A percentile compares a stretch with the other conserved stretches of the same genome.
Evolutionary conservation across 2,797 vertebrate species (phyloP).

Genomic region (Nannoperca obscura): DNA sequence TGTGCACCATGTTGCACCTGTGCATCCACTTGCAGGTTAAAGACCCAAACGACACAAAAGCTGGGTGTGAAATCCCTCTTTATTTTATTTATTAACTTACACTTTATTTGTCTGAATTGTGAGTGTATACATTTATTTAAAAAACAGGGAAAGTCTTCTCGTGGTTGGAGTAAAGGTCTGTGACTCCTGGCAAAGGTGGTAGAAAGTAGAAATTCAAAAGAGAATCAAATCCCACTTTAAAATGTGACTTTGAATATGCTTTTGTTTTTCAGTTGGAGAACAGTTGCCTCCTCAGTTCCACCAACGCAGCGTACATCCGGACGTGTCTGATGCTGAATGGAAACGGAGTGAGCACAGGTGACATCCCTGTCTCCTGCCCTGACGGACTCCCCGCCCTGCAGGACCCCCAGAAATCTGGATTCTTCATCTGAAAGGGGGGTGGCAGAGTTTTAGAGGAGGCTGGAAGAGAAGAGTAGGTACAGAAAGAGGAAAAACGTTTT

Average conservation of each 20-base stretch:
- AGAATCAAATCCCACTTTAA: background rate
- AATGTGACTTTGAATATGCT: background rate
- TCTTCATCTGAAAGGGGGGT: constrained; percentile 72
- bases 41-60: background rate
- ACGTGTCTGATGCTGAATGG: constrained; percentile 72
- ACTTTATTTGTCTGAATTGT: no score
- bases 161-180: no score
- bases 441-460: background rate
- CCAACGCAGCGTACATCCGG: constrained; percentile 71
- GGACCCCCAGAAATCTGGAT: constrained; percentile 76
- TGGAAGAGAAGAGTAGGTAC: constrained; percentile 23
- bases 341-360: constrained; percentile 12
- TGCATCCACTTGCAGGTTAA: background rate
- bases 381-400: constrained; percentile 62
- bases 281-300: constrained; percentile 56
- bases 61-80: background rate
- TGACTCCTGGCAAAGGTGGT: no score
- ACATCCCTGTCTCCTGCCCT: constrained; percentile 46
- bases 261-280: constrained; percentile 72
- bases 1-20: background rate
- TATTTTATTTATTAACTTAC: no score
- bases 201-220: background rate
- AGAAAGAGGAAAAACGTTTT: background rate
- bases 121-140: no score
- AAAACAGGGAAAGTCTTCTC: no score